These are phyloP conservation scores for Pteropus rufus DNA, from an alignment of 2,797 vertebrate genomes.

Conservation along the genomic window DNA sequence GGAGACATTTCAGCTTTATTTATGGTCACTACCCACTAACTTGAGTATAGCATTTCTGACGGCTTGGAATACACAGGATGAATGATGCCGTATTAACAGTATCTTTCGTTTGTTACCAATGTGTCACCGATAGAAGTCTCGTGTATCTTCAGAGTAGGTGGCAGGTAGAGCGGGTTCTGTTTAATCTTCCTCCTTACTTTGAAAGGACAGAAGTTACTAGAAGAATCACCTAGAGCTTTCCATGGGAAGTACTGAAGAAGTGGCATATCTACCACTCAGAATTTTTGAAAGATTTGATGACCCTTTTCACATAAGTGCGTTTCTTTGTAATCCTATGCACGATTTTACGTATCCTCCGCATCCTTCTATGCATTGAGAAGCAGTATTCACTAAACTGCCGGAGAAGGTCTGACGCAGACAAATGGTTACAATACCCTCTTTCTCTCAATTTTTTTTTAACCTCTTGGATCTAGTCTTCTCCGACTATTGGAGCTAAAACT, in stretches of 20 bases:
- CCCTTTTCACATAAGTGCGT: background rate
- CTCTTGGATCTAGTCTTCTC: background rate
- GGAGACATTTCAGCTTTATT: background rate
- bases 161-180: background rate
- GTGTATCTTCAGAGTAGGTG: background rate
- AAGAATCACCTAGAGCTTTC: background rate
- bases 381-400: background rate
- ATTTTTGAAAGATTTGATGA: background rate
- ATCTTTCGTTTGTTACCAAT: background rate
- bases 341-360: background rate
- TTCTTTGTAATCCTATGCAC: background rate
- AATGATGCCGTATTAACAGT: background rate
- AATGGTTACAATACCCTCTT: background rate
- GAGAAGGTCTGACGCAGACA: background rate
- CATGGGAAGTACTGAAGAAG: too few species aligned
- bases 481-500: background rate
- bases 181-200: background rate
- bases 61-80: background rate
- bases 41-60: background rate
- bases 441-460: background rate
- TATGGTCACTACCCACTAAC: background rate
- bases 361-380: background rate
- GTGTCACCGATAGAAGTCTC: background rate
- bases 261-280: background rate
- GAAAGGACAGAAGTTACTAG: background rate